Evolutionary conservation across 2,113 vertebrate genomes (phyloP).

Genomic region (Pachyramphus minor): DNA sequence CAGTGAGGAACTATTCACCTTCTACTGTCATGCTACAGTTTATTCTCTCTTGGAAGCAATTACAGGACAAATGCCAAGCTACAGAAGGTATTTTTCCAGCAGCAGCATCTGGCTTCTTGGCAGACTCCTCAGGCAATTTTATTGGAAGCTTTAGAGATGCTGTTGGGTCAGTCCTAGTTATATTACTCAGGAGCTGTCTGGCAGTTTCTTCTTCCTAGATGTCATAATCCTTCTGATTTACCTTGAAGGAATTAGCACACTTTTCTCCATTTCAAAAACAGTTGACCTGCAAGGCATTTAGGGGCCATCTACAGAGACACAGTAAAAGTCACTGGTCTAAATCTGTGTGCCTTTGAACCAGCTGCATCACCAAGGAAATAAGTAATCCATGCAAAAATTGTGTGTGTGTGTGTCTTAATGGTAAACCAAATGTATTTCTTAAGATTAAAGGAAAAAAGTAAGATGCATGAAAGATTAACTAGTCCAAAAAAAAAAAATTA

Average conservation of each 20-base stretch:
- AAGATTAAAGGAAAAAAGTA: neutral
- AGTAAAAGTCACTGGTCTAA: conserved; percentile 7
- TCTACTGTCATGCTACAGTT: conserved; percentile 44
- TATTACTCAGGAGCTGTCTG: conserved; percentile 41
- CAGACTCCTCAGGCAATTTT: conserved; percentile 73
- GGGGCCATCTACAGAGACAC: neutral
- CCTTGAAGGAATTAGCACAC: conserved; percentile 48
- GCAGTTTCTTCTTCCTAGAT: conserved; percentile 36
- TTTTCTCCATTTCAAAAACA: conserved; percentile 27
- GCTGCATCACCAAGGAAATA: neutral
- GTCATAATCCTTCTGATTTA: conserved; percentile 36
- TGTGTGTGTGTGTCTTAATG: neutral
- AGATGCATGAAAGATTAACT: neutral
- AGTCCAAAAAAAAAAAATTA: neutral
- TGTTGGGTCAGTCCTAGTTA: conserved; percentile 66
- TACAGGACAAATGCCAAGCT: conserved; percentile 74
- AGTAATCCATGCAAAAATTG: neutral
- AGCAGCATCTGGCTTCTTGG: conserved; percentile 83
- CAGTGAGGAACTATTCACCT: conserved; percentile 42
- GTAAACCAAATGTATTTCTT: neutral
- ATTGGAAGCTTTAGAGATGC: conserved; percentile 61
- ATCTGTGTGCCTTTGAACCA: neutral
- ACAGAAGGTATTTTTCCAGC: conserved; percentile 78
- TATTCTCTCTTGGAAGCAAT: conserved; percentile 75
- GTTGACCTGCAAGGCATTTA: conserved; percentile 34